These are phyloP conservation scores for Macroglossus sobrinus DNA, from an alignment of 2,113 vertebrate genomes.

Conservation along the genomic window DNA sequence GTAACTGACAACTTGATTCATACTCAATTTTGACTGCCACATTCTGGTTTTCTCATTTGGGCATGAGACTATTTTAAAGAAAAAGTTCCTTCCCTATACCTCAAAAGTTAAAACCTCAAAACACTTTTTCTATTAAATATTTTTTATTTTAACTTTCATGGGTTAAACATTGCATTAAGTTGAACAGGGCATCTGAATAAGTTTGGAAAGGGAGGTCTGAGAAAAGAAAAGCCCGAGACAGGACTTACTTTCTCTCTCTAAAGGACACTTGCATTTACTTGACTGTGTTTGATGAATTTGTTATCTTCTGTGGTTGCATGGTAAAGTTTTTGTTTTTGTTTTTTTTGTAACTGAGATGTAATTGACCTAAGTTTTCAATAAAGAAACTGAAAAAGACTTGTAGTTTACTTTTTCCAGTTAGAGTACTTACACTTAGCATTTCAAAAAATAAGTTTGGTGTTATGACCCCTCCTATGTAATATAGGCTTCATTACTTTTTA, in stretches of 20 bases:
- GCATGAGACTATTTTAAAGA: neutral
- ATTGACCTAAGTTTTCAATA: neutral
- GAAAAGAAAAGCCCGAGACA: neutral
- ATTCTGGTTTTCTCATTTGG: neutral
- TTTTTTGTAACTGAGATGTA: neutral
- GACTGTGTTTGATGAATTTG: constrained; percentile 42
- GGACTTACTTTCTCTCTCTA: constrained; percentile 52
- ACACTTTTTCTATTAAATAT: constrained; percentile 34
- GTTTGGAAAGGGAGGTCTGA: constrained; percentile 44
- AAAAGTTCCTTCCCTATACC: constrained; percentile 1
- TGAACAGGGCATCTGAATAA: constrained; percentile 55
- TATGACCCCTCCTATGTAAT: neutral
- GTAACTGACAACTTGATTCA: neutral
- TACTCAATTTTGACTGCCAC: neutral
- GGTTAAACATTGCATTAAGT: constrained; percentile 49
- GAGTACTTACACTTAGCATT: neutral
- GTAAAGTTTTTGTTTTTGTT: neutral
- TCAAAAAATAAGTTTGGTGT: neutral
- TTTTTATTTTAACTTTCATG: constrained; percentile 53
- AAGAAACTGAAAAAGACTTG: neutral
- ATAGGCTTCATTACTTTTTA: neutral
- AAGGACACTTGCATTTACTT: constrained; percentile 31
- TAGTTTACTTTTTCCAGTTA: neutral
- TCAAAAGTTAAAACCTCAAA: constrained; percentile 33
- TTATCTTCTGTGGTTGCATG: constrained; percentile 35